These are phyloP conservation scores for Philereme vetulata DNA, from an alignment of 2,888 invertebrate genomes.

Conservation along the genomic window DNA sequence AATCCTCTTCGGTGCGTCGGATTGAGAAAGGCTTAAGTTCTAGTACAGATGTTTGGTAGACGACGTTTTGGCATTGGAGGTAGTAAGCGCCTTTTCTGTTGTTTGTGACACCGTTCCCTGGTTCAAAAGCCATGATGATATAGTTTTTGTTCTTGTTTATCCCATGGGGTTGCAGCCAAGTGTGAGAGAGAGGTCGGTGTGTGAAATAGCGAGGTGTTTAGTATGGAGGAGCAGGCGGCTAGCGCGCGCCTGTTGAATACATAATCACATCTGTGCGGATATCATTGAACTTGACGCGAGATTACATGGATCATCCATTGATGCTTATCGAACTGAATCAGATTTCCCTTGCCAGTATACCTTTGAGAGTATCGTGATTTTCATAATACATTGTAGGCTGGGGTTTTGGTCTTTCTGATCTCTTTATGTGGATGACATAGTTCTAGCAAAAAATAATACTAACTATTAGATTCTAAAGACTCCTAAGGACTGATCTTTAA, in stretches of 20 bases:
- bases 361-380: not conserved
- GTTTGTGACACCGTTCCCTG: slow-evolving; percentile 82
- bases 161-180: slow-evolving; percentile 36
- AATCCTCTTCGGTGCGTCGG: slow-evolving; percentile 59
- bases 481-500: not conserved
- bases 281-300: slow-evolving; percentile 77
- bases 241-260: slow-evolving; percentile 68
- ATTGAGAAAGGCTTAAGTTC: slow-evolving; percentile 67
- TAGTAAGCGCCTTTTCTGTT: slow-evolving; percentile 75
- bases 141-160: slow-evolving; percentile 59
- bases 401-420: not conserved
- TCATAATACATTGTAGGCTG: not conserved
- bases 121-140: slow-evolving; percentile 69
- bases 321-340: slow-evolving; percentile 36
- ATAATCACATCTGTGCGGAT: slow-evolving; percentile 59
- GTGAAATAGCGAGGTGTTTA: slow-evolving; percentile 62
- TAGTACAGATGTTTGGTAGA: slow-evolving; percentile 44
- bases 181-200: slow-evolving; percentile 52
- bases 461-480: too few relatives aligned
- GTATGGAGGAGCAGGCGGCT: slow-evolving; percentile 69
- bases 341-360: slow-evolving; percentile 20
- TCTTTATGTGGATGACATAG: not conserved
- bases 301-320: slow-evolving; percentile 53
- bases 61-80: slow-evolving; percentile 59
- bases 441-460: too few relatives aligned